Evolutionary conservation across 2,113 vertebrate species (phyloP).

Genomic region (Arothron firmamentum): DNA sequence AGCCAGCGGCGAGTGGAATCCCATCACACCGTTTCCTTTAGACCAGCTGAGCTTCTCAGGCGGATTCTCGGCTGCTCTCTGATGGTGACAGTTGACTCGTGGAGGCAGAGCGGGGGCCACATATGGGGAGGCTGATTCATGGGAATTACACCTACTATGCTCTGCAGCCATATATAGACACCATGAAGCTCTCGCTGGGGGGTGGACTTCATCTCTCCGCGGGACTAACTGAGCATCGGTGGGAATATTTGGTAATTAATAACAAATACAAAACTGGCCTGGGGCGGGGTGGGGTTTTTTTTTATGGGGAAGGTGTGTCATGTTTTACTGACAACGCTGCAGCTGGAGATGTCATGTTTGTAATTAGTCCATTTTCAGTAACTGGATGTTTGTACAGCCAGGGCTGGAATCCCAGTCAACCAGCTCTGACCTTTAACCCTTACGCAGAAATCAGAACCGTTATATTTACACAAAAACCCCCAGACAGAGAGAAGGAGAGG

Average conservation of each 20-base stretch:
- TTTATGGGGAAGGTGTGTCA: too few relatives aligned
- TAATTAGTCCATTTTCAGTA: too few relatives aligned
- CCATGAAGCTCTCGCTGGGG: neutral
- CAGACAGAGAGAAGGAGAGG: too few relatives aligned
- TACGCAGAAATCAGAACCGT: too few relatives aligned
- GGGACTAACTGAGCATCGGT: neutral
- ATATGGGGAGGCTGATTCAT: slow-evolving; percentile 30
- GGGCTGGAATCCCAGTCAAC: too few relatives aligned
- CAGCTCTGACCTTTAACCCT: too few relatives aligned
- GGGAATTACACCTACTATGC: slow-evolving; percentile 28
- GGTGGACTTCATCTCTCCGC: neutral
- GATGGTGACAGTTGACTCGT: slow-evolving; percentile 2
- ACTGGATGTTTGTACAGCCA: too few relatives aligned
- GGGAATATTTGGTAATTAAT: neutral
- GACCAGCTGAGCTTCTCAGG: slow-evolving; percentile 58
- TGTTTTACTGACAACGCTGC: too few relatives aligned
- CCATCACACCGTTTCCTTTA: slow-evolving; percentile 53
- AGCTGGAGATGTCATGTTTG: too few relatives aligned
- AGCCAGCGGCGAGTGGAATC: slow-evolving; percentile 50
- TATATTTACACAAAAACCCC: too few relatives aligned
- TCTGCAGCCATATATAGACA: slow-evolving; percentile 9
- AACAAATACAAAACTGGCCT: neutral
- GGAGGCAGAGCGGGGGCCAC: slow-evolving; percentile 22
- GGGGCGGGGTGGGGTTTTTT: too few relatives aligned
- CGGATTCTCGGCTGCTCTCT: slow-evolving; percentile 42